phyloP scores from a whole-genome alignment of 2,888 invertebrate species.

The Harpagoxenus sublaevis region DNA sequence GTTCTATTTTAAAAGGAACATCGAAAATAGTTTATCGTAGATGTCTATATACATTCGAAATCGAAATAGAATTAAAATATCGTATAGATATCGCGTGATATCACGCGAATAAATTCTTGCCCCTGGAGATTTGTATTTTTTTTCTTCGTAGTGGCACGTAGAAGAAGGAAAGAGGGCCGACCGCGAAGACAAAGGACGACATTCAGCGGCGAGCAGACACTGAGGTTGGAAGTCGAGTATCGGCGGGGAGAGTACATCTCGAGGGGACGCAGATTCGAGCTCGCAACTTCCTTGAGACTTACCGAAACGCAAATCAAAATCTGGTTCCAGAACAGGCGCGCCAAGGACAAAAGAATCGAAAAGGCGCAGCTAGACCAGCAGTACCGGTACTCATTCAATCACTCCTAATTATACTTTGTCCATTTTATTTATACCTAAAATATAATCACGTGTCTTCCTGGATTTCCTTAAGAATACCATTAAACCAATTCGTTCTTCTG shows the following conservation, averaged over 20 bases:
- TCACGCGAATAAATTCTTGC: not conserved
- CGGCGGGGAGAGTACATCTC: constrained; percentile 97
- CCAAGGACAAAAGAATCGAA: constrained; percentile 98
- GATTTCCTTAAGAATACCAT: not conserved
- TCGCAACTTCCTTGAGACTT: constrained; percentile 90
- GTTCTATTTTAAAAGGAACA: too few relatives aligned
- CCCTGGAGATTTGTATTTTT: not conserved
- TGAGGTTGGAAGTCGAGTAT: constrained; percentile 96
- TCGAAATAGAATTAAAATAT: not conserved
- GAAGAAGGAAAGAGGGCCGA: constrained; percentile 94
- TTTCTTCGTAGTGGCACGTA: constrained; percentile 91
- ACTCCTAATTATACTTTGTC: not conserved
- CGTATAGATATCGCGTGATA: not conserved
- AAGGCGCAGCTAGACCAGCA: constrained; percentile 98
- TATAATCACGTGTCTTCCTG: not conserved
- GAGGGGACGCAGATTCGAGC: constrained; percentile 92
- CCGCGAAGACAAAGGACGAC: constrained; percentile 97
- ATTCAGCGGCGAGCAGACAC: constrained; percentile 97
- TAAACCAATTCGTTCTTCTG: not conserved
- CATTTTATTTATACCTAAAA: not conserved
- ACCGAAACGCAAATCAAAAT: constrained; percentile 95
- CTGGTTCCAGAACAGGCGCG: constrained; percentile 97
- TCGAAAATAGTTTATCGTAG: not conserved
- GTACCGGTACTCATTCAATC: constrained; percentile 90
- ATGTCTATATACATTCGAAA: too few relatives aligned